Evolutionary conservation across 2,113 vertebrate genomes (phyloP).

Genomic region (Columbina picui): DNA sequence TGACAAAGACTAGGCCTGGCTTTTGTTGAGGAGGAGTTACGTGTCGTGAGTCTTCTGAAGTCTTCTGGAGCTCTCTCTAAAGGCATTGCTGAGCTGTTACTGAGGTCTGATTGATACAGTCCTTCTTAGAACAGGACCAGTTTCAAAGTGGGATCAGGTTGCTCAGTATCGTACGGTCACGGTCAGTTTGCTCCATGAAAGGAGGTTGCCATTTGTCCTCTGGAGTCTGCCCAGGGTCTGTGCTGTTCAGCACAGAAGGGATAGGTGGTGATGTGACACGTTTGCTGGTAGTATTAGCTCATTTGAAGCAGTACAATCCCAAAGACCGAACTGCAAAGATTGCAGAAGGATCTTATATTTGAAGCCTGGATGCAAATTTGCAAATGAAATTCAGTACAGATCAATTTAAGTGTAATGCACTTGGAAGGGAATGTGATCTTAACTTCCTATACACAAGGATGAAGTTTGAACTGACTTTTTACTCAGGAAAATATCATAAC

Average conservation of each 20-base stretch:
- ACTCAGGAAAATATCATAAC: background rate
- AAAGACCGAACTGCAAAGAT: background rate
- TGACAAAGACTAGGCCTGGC: background rate
- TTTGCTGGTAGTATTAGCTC: background rate
- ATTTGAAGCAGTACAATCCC: background rate
- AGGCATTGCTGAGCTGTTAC: background rate
- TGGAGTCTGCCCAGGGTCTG: background rate
- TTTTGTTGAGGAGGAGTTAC: background rate
- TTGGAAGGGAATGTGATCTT: background rate
- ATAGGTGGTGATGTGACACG: background rate
- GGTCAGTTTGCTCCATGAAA: background rate
- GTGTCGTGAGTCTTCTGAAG: background rate
- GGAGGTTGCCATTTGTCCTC: background rate
- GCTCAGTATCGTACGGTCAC: rapidly evolving
- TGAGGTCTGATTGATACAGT: background rate
- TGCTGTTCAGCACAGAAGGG: rapidly evolving
- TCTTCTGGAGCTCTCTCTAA: background rate
- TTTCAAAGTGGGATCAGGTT: background rate
- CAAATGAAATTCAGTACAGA: background rate
- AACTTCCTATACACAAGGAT: background rate
- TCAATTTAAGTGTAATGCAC: background rate
- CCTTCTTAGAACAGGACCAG: background rate
- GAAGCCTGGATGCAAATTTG: background rate
- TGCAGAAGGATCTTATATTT: background rate
- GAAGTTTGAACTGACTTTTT: background rate